A percentile compares a stretch with the other conserved stretches of the same genome.
These are phyloP conservation scores for Microtus pennsylvanicus DNA, from an alignment of 2,113 vertebrate genomes.

Conservation along the genomic window DNA sequence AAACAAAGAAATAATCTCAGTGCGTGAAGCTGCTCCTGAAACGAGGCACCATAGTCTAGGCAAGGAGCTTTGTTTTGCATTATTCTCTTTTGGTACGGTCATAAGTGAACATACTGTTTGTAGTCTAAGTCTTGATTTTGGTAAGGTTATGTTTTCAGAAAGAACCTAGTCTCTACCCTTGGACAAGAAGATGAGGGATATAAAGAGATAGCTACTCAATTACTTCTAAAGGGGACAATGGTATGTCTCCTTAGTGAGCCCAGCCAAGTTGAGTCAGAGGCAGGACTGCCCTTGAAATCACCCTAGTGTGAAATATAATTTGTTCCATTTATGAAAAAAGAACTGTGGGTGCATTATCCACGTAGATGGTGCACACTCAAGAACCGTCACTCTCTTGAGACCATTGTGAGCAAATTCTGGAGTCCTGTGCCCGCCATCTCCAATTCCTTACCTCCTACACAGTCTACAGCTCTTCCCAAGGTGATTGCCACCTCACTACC, in stretches of 20 bases:
- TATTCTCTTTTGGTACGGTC: background rate
- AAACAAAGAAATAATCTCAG: background rate
- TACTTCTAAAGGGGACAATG: background rate
- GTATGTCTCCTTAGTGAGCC: background rate
- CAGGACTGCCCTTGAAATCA: background rate
- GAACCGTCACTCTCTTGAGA: background rate
- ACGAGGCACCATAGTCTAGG: background rate
- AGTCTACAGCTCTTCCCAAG: background rate
- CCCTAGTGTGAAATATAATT: background rate
- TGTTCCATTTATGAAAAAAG: conserved; percentile 4
- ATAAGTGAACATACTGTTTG: background rate
- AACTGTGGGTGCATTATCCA: background rate
- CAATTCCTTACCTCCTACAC: background rate
- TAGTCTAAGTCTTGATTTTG: conserved; percentile 2
- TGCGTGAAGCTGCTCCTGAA: background rate
- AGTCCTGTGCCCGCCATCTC: background rate
- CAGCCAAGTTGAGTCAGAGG: background rate
- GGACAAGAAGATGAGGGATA: too few relatives aligned
- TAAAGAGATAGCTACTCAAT: background rate
- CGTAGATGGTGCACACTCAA: background rate
- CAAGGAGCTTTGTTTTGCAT: background rate
- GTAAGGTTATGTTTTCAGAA: background rate
- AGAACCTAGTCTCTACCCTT: background rate
- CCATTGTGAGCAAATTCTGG: background rate
- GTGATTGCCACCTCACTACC: background rate